A percentile compares a stretch with the other conserved stretches of the same genome.
Conservation (phyloP, 2,797 vertebrate species). For the Gymnothorax javanicus region DNA sequence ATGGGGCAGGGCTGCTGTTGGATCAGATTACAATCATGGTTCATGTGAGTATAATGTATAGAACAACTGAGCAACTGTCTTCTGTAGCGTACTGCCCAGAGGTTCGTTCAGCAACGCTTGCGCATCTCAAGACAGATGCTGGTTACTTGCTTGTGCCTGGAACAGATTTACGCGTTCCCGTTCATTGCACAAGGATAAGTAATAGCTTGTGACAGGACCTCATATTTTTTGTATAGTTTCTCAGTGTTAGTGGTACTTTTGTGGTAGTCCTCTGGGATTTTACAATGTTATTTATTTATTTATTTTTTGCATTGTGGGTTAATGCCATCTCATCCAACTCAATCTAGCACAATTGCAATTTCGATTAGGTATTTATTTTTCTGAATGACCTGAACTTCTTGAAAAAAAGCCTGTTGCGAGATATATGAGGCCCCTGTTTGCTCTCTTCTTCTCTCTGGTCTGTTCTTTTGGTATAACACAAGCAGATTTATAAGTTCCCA, state of each 20-base stretch:
- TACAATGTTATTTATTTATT: constrained; percentile 13
- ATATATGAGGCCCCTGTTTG: too few relatives aligned
- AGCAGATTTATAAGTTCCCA: constrained; percentile 30
- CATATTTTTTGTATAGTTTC: constrained; percentile 5
- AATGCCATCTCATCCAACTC: constrained; percentile 26
- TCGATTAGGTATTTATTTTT: constrained; percentile 28
- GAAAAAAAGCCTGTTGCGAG: neutral
- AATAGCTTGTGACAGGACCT: neutral
- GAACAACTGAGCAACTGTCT: neutral
- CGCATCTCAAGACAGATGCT: neutral
- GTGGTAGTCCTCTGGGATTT: constrained; percentile 17
- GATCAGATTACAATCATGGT: neutral
- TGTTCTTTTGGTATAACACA: constrained; percentile 20
- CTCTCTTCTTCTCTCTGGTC: constrained; percentile 14
- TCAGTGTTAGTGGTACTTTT: constrained; percentile 29
- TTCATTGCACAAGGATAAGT: neutral
- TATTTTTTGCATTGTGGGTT: neutral
- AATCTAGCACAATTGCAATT: neutral
- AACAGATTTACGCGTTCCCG: neutral
- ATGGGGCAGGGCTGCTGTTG: neutral
- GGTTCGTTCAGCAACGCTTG: neutral
- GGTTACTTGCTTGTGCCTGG: neutral
- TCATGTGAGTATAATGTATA: neutral
- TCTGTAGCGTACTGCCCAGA: neutral
- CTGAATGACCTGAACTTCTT: constrained; percentile 8